Base-by-base conservation (phyloP, 2,888 invertebrate genomes). In the Caenorhabditis uteleia region DNA sequence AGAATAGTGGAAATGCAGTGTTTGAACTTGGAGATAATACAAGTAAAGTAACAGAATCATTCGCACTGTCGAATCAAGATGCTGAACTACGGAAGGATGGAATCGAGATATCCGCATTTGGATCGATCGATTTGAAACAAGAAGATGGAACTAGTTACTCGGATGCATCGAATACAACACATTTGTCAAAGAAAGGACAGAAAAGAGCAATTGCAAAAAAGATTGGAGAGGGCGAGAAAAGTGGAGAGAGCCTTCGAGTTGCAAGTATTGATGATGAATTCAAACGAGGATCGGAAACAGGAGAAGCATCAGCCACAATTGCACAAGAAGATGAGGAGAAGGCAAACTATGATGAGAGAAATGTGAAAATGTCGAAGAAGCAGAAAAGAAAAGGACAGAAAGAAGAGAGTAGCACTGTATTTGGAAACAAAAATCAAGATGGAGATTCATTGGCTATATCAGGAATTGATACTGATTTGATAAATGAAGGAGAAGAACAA, bases 61-160 rank as follows among this genome's bases (percentile, higher is more conserved):
- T 58, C 1, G 16, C 58, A 3, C 45, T 58, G 14, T 58, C 58
- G n/a, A 51, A 58, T 23, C 46, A 47, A 2, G 50, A 61, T 40
- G 50, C 49, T 16, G 55, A 55, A 21, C 40, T 61, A 14, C 34
- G 53, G 7, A 50, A 55, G 38, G 42, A 50, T 27, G 38, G 36
- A 12, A 34, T 61, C n/a, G 61, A 61, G 25, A 56, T 61, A 16
- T 61, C 61, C 3, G 50, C 61, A 12, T 61, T 61, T 20, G 61
- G 61, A 26, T 34, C 45, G 18, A 55, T 61, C 12, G 55, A 55
- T 31, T 23, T 61, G 1, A 27, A 39, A n/a, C 40, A 50, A 29
- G 50, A 61, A 29, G 50, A 61, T 3, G 34, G 40, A 5, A 34
- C 40, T 6, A 53, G 59, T 23, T 14, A 54, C 1, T 8, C 47